phyloP scores from a whole-genome alignment of 2,797 vertebrate species.

The Morelia viridis region DNA sequence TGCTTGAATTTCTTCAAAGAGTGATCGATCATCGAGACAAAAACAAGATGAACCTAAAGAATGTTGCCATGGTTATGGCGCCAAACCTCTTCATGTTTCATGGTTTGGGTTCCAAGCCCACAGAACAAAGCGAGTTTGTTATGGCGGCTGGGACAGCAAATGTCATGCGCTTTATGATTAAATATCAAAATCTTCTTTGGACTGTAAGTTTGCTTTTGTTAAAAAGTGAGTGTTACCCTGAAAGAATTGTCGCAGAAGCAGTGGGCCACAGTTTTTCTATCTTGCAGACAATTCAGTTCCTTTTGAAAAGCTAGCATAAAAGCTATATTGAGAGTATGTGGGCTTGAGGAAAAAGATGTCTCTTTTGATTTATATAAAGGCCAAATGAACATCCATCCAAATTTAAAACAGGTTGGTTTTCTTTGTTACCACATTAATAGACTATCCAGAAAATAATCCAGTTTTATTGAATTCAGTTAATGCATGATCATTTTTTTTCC shows the following conservation, averaged over 20 bases:
- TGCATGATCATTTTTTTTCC: not conserved
- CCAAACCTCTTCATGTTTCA: conserved; percentile 96
- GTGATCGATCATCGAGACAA: conserved; percentile 87
- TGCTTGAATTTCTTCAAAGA: conserved; percentile 94
- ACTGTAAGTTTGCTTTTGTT: conserved; percentile 77
- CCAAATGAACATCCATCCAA: not conserved
- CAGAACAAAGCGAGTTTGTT: conserved; percentile 85
- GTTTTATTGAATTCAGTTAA: not conserved
- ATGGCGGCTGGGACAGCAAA: conserved; percentile 90
- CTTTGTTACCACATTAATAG: not conserved
- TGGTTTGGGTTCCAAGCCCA: conserved; percentile 81
- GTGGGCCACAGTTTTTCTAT: not conserved
- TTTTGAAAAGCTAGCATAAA: conserved; percentile 12
- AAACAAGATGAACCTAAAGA: conserved; percentile 96
- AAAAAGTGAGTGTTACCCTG: not conserved
- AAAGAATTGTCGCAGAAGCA: not conserved
- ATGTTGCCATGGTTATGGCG: conserved; percentile 94
- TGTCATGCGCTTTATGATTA: conserved; percentile 89
- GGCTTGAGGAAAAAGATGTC: not conserved
- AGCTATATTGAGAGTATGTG: not conserved
- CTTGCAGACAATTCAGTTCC: conserved; percentile 5
- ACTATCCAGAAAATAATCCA: not conserved
- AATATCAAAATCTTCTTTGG: conserved; percentile 92
- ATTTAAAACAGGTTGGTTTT: not conserved
- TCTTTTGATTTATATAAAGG: not conserved